phyloP scores from a whole-genome alignment of 1,140 invertebrate genomes.

The Hydropsyche tenuis region DNA sequence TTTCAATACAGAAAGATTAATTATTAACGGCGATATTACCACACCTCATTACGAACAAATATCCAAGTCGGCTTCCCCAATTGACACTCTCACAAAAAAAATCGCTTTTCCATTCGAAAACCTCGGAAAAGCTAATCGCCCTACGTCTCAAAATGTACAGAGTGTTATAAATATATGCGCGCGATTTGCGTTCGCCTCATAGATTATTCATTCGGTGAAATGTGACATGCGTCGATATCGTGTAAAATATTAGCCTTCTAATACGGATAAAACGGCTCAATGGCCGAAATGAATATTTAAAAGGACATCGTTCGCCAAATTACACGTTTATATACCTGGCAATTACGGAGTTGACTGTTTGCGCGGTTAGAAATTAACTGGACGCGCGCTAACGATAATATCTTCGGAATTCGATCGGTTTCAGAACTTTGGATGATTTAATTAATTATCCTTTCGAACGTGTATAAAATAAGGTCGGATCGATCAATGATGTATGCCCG shows the following conservation, averaged over 20 bases:
- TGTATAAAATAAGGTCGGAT: no score
- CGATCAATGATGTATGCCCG: no score
- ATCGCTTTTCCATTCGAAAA: neutral
- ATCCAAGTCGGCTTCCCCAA: no score
- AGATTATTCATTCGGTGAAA: constrained; percentile 7
- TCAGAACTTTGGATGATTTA: neutral
- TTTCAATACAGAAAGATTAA: no score
- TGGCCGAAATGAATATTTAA: constrained; percentile 3
- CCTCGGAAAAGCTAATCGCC: neutral
- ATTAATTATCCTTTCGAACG: no score
- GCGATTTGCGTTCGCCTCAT: neutral
- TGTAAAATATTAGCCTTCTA: constrained; percentile 10
- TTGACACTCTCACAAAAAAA: no score
- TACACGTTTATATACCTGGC: neutral
- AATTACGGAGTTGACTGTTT: neutral
- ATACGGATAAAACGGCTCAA: constrained; percentile 3
- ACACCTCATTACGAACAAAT: no score
- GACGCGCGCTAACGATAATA: neutral
- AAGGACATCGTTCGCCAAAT: no score
- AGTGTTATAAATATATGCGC: neutral
- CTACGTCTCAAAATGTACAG: neutral
- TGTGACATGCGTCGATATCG: constrained; percentile 15
- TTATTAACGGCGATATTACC: no score
- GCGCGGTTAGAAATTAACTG: neutral
- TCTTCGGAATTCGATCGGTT: neutral